A percentile compares a stretch with the other conserved stretches of the same genome.
phyloP scores from a whole-genome alignment of 2,113 vertebrate species.

The Conger conger region DNA sequence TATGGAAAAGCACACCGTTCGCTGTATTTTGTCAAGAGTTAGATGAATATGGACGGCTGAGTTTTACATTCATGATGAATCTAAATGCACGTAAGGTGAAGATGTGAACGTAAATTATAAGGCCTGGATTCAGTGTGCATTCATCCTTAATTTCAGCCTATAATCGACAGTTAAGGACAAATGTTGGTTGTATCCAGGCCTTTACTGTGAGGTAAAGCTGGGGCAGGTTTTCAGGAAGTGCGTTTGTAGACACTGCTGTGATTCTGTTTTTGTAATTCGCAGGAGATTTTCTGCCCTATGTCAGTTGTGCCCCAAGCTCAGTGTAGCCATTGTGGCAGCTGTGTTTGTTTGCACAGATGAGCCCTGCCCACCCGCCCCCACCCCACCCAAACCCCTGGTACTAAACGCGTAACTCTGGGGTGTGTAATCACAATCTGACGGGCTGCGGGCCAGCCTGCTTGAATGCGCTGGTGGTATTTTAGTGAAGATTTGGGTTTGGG shows the following conservation, averaged over 20 bases:
- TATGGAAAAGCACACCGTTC: too few species aligned
- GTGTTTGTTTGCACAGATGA: conserved; percentile 42
- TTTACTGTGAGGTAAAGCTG: background rate
- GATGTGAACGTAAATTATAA: background rate
- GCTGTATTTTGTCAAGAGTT: too few species aligned
- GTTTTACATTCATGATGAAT: background rate
- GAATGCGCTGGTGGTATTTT: conserved; percentile 17
- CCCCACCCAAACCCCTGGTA: conserved; percentile 29
- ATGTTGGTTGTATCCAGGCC: background rate
- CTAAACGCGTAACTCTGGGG: conserved; percentile 43
- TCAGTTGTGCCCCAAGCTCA: background rate
- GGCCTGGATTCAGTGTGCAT: background rate
- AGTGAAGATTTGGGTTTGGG: background rate
- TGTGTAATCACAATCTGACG: conserved; percentile 47
- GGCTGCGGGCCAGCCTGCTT: conserved; percentile 4
- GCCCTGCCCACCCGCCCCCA: conserved; percentile 25
- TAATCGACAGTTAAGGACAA: background rate
- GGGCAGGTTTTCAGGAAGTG: background rate
- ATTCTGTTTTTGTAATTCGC: background rate
- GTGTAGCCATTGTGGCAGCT: conserved; percentile 15
- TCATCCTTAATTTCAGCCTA: background rate
- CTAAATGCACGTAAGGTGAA: background rate
- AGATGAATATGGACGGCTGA: background rate
- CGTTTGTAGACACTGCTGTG: background rate
- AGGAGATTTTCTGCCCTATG: background rate